Base-by-base conservation (phyloP, 92 coral and sea anemone species). In the Chrysogorgia sp. region DNA sequence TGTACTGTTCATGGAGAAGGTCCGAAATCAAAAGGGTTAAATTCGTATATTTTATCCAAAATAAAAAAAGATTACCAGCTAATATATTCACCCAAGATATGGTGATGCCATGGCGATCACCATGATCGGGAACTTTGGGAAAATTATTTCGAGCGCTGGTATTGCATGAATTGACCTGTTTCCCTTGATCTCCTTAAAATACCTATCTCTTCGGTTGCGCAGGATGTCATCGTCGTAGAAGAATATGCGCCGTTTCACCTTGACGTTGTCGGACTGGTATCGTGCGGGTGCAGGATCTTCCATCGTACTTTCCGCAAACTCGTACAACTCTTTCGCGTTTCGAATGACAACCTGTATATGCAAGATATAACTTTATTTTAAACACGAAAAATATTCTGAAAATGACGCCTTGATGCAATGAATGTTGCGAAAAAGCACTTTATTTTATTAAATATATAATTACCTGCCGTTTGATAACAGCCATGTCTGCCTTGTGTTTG, bases 401-500 rank as follows among this genome's bases (percentile, higher is more conserved):
- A 37, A 37, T 37, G 43, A 37, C 43, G 43, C 43, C 43, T 12
- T 37, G 43, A 37, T 37, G 43, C 43, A 37, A 37, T 37, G 43
- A 37, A 37, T 37, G 43, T 37, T 37, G 43, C 12, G 43, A 37
- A 37, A 37, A 52, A 17, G 26, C 26, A 52, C 26, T 17, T 52
- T 17, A 17, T 5, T 52, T 17, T 52, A 86, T 7, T 82, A 84
- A 6, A 76, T 84, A 26, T 87, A 60, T 17, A 5, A 10, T 60
- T 24, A 83, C 87, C 48, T 86, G 55, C 31, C 82, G 8, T 32
- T 53, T 22, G 26, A 78, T 84, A 24, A 84, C 88, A 34, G 68
- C 88, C 69, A 78, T 66, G 21, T 59, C 74, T 7, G 72, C 83
- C 62, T 80, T 74, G 67, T 84, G 86, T 53, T 76, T 88, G 5